Evolutionary conservation across 2,113 vertebrate genomes (phyloP).

Genomic region (Raja brachyura): DNA sequence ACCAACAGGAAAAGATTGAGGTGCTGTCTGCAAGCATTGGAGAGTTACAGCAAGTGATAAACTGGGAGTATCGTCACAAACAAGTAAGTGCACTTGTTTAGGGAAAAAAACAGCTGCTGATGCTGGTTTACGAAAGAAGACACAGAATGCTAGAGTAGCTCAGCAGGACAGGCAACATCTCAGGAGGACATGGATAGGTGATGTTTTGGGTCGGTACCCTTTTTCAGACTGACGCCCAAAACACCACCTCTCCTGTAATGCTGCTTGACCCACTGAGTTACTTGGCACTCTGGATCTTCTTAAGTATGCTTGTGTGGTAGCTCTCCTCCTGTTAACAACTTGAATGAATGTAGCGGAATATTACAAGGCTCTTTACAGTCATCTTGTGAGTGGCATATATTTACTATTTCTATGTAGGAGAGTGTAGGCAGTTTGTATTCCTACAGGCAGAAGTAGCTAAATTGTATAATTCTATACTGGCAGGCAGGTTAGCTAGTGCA

Average conservation of each 20-base stretch:
- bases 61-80: background rate
- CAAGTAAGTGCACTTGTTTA: conserved; percentile 15
- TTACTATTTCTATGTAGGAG: background rate
- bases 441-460: background rate
- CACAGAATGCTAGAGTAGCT: background rate
- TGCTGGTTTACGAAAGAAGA: too few relatives aligned
- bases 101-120: too few relatives aligned
- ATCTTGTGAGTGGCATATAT: background rate
- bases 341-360: background rate
- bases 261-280: too few relatives aligned
- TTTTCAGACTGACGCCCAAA: too few relatives aligned
- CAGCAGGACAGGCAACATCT: too few relatives aligned
- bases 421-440: background rate
- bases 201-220: too few relatives aligned
- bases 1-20: conserved; percentile 19
- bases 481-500: too few relatives aligned
- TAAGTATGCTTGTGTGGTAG: too few relatives aligned
- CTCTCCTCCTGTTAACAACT: background rate
- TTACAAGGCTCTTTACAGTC: background rate
- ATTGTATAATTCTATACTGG: background rate
- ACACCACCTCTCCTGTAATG: too few relatives aligned
- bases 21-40: background rate
- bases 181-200: too few relatives aligned
- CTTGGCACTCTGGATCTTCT: too few relatives aligned
- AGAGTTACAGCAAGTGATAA: conserved; percentile 12